Evolutionary conservation across 2,797 vertebrate species (phyloP).

Genomic region (Leptatherina wallacei): DNA sequence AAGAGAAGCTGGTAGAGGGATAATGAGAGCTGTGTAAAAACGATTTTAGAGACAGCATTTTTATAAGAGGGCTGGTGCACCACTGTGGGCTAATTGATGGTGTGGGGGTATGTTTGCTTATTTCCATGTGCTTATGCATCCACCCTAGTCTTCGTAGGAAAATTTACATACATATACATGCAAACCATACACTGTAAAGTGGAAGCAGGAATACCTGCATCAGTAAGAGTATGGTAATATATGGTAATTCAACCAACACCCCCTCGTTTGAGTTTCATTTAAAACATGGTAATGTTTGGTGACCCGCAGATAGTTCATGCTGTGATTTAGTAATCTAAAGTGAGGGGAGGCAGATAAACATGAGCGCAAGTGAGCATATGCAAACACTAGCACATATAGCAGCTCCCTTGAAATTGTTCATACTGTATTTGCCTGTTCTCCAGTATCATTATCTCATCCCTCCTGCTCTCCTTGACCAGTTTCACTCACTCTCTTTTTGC

Average conservation of each 20-base stretch:
- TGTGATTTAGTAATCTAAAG: slow-evolving; percentile 51
- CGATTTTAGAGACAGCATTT: slow-evolving; percentile 33
- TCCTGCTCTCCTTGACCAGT: slow-evolving; percentile 45
- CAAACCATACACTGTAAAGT: slow-evolving; percentile 14
- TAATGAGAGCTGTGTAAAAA: slow-evolving; percentile 54
- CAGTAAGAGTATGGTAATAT: slow-evolving; percentile 54
- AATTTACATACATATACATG: slow-evolving; percentile 56
- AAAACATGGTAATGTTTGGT: slow-evolving; percentile 49
- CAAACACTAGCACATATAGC: slow-evolving; percentile 6
- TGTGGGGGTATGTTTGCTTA: slow-evolving; percentile 51
- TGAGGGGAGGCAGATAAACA: slow-evolving; percentile 38
- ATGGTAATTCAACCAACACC: slow-evolving; percentile 57
- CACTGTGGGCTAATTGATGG: slow-evolving; percentile 56
- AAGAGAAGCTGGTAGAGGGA: slow-evolving; percentile 40
- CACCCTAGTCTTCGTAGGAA: neutral
- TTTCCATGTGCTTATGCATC: slow-evolving; percentile 32
- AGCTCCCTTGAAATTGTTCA: slow-evolving; percentile 26
- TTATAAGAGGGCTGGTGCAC: slow-evolving; percentile 23
- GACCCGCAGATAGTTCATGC: slow-evolving; percentile 58
- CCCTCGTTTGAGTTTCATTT: slow-evolving; percentile 53
- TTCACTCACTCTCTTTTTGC: slow-evolving; percentile 29
- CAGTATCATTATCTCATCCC: slow-evolving; percentile 24
- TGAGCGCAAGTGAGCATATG: slow-evolving; percentile 15
- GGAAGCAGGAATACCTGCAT: slow-evolving; percentile 33
- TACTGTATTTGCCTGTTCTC: slow-evolving; percentile 4